Percentiles rank a stretch among this genome's conserved stretches.
Evolutionary conservation across 2,888 invertebrate species (phyloP).

Genomic region (Acanthococcus lagerstroemiae): DNA sequence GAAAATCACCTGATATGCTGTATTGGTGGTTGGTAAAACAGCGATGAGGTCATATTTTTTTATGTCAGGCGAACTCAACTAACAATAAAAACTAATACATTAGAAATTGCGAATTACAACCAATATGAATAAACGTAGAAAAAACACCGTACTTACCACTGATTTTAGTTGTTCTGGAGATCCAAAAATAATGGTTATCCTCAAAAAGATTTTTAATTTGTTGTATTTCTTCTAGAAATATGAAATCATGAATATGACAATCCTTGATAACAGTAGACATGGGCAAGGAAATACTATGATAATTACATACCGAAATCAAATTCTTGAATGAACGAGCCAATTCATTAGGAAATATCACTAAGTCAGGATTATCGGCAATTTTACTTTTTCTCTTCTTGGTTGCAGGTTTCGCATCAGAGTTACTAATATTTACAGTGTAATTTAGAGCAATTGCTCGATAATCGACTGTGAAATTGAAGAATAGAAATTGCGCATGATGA

Average conservation of each 20-base stretch:
- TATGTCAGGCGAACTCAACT: constrained; percentile 2
- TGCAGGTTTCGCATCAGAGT: background rate
- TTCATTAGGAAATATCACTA: constrained; percentile 9
- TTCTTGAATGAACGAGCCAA: background rate
- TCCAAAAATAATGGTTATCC: constrained; percentile 15
- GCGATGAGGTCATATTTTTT: constrained; percentile 20
- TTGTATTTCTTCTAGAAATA: constrained; percentile 10
- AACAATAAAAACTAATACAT: background rate
- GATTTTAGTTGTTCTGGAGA: constrained; percentile 10
- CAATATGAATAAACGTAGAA: background rate
- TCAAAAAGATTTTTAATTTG: constrained; percentile 15
- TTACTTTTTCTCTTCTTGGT: constrained; percentile 11
- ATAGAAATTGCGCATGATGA: background rate
- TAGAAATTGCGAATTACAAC: background rate
- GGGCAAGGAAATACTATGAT: background rate
- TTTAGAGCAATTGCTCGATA: constrained; percentile 22
- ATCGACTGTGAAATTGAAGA: constrained; percentile 12
- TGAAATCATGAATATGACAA: background rate
- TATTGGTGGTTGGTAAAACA: constrained; percentile 8
- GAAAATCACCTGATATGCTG: constrained; percentile 22
- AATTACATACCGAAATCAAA: constrained; percentile 1
- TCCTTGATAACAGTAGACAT: background rate
- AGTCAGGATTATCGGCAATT: background rate
- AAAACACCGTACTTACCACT: constrained; percentile 1
- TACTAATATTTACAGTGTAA: constrained; percentile 22